phyloP scores from a whole-genome alignment of 37 sponge, comb jelly and placozoan genomes.

The Halichondria panicea region DNA sequence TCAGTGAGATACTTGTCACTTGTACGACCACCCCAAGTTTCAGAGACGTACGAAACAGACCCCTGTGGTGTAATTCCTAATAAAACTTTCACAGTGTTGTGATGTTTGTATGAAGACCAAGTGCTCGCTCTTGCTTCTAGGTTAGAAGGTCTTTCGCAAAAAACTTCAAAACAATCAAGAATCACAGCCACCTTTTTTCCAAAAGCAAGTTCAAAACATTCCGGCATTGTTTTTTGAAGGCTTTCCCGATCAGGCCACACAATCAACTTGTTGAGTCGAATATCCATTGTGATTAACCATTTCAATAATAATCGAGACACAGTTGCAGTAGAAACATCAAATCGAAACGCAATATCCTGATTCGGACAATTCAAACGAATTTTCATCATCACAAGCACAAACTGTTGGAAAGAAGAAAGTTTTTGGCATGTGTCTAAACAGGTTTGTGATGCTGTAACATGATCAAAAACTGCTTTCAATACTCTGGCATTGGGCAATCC shows the following conservation, averaged over 20 bases:
- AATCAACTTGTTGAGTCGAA: constrained; percentile 35
- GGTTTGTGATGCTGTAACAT: neutral
- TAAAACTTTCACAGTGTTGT: constrained; percentile 66
- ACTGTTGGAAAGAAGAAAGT: constrained; percentile 58
- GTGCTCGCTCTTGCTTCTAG: constrained; percentile 51
- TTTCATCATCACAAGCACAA: constrained; percentile 51
- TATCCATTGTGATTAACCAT: constrained; percentile 28
- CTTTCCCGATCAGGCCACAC: constrained; percentile 69
- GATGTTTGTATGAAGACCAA: constrained; percentile 66
- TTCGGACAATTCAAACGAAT: constrained; percentile 15
- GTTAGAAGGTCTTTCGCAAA: constrained; percentile 56
- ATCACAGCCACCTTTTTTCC: constrained; percentile 38
- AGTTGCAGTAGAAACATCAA: constrained; percentile 41
- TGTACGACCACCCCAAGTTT: constrained; percentile 66
- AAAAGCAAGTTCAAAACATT: too few species aligned
- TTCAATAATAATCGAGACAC: constrained; percentile 30
- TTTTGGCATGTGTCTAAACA: neutral
- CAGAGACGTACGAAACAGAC: constrained; percentile 53
- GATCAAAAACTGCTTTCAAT: too few species aligned
- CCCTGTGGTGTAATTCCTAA: constrained; percentile 78
- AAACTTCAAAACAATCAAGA: constrained; percentile 81
- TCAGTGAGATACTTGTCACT: constrained; percentile 78
- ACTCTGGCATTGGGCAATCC: too few species aligned
- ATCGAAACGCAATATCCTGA: constrained; percentile 62
- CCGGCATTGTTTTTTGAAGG: constrained; percentile 60